These are phyloP conservation scores for Eilema griseolum DNA, from an alignment of 2,888 invertebrate genomes.

Conservation along the genomic window DNA sequence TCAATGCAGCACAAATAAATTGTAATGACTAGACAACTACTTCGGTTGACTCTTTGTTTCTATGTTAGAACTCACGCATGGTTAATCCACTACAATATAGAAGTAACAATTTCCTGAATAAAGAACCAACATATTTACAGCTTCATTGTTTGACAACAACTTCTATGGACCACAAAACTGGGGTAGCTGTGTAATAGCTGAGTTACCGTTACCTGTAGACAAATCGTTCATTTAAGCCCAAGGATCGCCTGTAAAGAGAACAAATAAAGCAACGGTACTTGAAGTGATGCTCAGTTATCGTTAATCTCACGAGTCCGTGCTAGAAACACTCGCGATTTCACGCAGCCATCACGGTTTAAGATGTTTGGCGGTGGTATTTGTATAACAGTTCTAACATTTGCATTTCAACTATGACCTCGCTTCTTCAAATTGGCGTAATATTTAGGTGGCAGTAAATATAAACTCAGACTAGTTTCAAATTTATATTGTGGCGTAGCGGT, in stretches of 20 bases:
- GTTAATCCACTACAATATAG: background rate
- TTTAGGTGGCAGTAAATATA: background rate
- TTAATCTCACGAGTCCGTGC: background rate
- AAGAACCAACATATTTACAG: background rate
- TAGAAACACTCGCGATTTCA: constrained; percentile 10
- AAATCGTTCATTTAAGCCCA: background rate
- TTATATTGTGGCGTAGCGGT: too few relatives aligned
- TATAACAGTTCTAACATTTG: background rate
- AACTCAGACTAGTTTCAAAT: constrained; percentile 14
- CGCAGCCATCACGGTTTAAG: background rate
- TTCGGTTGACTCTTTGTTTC: background rate
- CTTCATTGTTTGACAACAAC: background rate
- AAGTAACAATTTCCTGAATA: background rate
- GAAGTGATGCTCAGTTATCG: background rate
- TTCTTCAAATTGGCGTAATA: background rate
- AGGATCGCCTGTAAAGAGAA: constrained; percentile 5
- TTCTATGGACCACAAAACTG: background rate
- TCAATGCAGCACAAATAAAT: background rate
- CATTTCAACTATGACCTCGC: background rate
- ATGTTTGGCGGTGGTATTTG: background rate
- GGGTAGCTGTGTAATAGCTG: constrained; percentile 4
- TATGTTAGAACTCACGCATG: background rate
- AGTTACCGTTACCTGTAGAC: constrained; percentile 9
- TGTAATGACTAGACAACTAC: background rate
- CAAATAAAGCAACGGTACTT: constrained; percentile 9